A percentile compares a stretch with the other conserved stretches of the same genome.
These are phyloP conservation scores for Drosophila stalkeri DNA, from an alignment of 2,888 invertebrate species.

Conservation along the genomic window DNA sequence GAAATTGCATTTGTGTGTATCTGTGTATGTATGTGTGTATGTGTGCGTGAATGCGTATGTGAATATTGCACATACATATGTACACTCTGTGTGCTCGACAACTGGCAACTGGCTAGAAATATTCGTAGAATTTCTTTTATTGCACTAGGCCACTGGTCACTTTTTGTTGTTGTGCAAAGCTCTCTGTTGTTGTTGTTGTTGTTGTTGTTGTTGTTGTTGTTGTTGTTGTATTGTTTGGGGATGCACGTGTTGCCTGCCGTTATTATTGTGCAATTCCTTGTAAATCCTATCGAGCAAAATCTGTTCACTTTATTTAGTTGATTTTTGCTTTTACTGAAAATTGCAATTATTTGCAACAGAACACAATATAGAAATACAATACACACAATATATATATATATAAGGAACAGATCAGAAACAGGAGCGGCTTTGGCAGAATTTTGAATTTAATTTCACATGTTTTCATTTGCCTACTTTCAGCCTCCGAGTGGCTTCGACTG, in stretches of 20 bases:
- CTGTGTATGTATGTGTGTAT: constrained; percentile 8
- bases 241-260: constrained; percentile 63
- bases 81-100: constrained; percentile 48
- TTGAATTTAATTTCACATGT: constrained; percentile 50
- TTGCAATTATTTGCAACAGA: constrained; percentile 52
- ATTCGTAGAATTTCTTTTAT: constrained; percentile 75
- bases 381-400: too few relatives aligned
- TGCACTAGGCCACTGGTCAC: constrained; percentile 63
- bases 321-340: constrained; percentile 44
- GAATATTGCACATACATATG: constrained; percentile 52
- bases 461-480: constrained; percentile 22
- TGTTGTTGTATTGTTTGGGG: not conserved
- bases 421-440: constrained; percentile 46
- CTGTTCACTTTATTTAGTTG: constrained; percentile 33
- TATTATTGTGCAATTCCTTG: constrained; percentile 62
- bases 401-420: constrained; percentile 10
- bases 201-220: too few relatives aligned
- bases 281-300: constrained; percentile 62
- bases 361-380: not conserved
- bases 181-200: constrained; percentile 7
- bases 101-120: constrained; percentile 60
- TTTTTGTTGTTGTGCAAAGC: constrained; percentile 31
- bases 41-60: constrained; percentile 16
- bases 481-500: constrained; percentile 10
- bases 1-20: constrained; percentile 59